Evolutionary conservation across 1,140 invertebrate genomes (phyloP).

Genomic region (Sipha flava): DNA sequence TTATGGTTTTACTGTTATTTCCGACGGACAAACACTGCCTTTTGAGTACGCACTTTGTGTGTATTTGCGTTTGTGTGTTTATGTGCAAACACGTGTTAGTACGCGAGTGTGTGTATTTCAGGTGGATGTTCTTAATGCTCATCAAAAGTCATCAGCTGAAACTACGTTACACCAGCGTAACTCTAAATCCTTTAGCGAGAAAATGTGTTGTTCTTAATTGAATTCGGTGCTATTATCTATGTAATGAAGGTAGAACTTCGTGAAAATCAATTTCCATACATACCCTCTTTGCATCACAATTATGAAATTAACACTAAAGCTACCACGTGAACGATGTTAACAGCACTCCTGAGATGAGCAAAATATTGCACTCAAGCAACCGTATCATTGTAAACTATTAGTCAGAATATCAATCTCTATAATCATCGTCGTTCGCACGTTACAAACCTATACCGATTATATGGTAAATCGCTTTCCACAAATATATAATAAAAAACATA

Average conservation of each 20-base stretch:
- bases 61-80: neutral
- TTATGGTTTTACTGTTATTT: neutral
- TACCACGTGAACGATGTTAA: neutral
- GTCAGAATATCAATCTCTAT: too few species aligned
- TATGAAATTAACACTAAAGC: slow-evolving; percentile 5
- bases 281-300: neutral
- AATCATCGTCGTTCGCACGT: too few species aligned
- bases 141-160: neutral
- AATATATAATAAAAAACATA: too few species aligned
- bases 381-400: too few species aligned
- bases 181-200: neutral
- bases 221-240: neutral
- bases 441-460: too few species aligned
- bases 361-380: neutral
- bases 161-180: neutral
- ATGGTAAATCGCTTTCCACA: too few species aligned
- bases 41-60: neutral
- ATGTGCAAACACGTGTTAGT: too few species aligned
- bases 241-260: neutral
- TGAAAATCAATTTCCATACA: neutral
- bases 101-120: too few species aligned
- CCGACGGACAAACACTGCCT: neutral
- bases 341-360: neutral
- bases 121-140: neutral
- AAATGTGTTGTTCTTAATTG: neutral